Evolutionary conservation across 2,113 vertebrate genomes (phyloP).

Genomic region (Chaetura pelagica): DNA sequence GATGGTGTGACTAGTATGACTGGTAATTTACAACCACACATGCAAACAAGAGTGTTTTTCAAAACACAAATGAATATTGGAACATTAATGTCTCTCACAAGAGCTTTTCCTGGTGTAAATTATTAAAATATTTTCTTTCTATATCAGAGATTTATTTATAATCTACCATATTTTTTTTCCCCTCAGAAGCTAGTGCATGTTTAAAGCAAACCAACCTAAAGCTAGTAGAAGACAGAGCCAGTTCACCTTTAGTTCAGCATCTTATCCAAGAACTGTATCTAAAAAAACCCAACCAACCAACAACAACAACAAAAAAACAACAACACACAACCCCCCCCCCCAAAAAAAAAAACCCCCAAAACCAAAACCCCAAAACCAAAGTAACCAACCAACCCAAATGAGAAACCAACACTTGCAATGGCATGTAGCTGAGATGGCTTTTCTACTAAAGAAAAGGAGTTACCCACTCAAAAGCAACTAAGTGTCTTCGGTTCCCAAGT

Average conservation of each 20-base stretch:
- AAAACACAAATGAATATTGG: background rate
- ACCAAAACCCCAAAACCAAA: no score
- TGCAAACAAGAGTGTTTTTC: background rate
- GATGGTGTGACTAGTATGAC: background rate
- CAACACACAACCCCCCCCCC: no score
- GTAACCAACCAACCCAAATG: no score
- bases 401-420: background rate
- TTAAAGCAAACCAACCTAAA: conserved; percentile 3
- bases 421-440: background rate
- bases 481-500: background rate
- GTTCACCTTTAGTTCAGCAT: background rate
- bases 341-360: no score
- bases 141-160: background rate
- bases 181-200: background rate
- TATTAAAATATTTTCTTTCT: background rate
- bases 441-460: background rate
- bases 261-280: background rate
- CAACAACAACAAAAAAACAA: no score
- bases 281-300: background rate
- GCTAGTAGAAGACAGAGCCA: background rate
- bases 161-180: background rate
- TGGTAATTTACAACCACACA: background rate
- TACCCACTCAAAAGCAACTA: background rate
- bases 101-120: background rate
- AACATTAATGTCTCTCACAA: background rate